Percentiles rank a stretch among this genome's conserved stretches.
Conservation (phyloP, 2,113 vertebrate genomes). For the Cottus gobio region DNA sequence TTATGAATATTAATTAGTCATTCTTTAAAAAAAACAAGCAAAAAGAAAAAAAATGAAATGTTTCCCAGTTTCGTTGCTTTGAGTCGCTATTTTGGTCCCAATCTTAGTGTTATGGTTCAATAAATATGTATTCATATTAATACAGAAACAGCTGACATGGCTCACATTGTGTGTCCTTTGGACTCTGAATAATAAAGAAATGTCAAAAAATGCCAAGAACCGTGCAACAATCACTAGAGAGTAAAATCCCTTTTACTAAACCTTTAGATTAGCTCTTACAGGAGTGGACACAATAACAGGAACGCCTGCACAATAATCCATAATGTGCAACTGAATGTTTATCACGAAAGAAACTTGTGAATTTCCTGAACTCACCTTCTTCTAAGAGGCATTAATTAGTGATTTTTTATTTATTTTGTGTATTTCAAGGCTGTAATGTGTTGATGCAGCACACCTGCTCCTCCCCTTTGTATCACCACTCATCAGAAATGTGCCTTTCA, state of each 20-base stretch:
- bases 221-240: too few species aligned
- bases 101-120: neutral
- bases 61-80: neutral
- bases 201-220: too few species aligned
- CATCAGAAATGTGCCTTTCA: conserved; percentile 14
- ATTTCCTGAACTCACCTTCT: neutral
- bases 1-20: neutral
- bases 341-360: neutral
- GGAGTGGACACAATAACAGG: neutral
- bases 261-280: neutral
- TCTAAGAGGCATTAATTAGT: neutral
- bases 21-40: too few species aligned
- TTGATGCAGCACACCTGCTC: neutral
- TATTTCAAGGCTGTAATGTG: neutral
- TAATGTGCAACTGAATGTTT: neutral
- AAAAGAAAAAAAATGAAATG: neutral
- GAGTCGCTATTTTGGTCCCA: neutral
- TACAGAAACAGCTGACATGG: neutral
- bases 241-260: neutral
- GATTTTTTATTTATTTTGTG: too few species aligned
- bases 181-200: neutral
- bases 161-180: neutral
- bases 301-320: neutral
- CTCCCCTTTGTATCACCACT: neutral
- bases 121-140: neutral